Evolutionary conservation across 2,888 invertebrate genomes (phyloP), one percentile per base, ranked within the genome.

Genomic region (Meloe dianella): DNA sequence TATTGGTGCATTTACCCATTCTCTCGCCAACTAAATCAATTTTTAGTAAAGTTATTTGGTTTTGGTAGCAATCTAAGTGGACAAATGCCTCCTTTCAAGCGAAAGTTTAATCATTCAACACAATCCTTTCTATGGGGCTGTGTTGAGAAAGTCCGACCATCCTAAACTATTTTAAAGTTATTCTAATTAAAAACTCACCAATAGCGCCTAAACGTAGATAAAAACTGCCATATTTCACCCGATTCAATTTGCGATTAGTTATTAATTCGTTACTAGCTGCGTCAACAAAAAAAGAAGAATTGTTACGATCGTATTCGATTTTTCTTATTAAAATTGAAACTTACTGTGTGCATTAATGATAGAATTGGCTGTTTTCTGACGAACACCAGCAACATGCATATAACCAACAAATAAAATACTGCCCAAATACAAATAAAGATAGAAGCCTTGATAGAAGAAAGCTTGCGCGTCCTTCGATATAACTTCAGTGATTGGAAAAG

Each of bases 401-500:
- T 78, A 79, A 9, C 90, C 85, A 58, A 95, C 90, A 83, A 94
- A 95, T 22, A 88, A 79, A 62, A 95, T 90, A 75, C 93, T 93
- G 57, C 90, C 90, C 67, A 89, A 80, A 80, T 95, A 95, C 57
- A 95, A 85, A 80, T 93, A 95, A 57, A 94, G 85, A 83, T 95
- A 95, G 82, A 93, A 95, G 58, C 92, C 93, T 89, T 94, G 87
- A 81, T 94, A 93, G 79, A 92, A 91, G 65, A 89, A 88, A 32
- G 89, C 87, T 20, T 92, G 90, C 27, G 94, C 92, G 75, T 90
- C 89, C 59, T 89, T 88, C 4, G 93, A 92, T 70, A 95, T 91
- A 61, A 94, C 92, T 85, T 95, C 94, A 3, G 95, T 93, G 68
- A 96, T 89, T 3, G 96, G 95, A 77, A 96, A 90, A 17, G 95